phyloP scores from a whole-genome alignment of 2,888 invertebrate genomes.

The Apamea monoglypha region DNA sequence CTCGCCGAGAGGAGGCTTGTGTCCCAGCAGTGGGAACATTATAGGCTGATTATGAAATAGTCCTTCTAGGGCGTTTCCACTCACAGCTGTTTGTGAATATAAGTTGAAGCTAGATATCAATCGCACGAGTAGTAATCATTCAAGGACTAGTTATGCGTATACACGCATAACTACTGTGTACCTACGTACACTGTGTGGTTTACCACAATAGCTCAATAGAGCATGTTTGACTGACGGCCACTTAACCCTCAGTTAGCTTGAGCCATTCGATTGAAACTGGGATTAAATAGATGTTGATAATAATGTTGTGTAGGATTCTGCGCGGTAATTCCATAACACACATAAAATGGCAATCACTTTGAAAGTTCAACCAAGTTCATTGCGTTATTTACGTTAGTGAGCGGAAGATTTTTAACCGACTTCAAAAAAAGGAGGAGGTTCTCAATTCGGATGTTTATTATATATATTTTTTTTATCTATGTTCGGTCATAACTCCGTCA shows the following conservation, averaged over 20 bases:
- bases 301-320: background rate
- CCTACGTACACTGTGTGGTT: conserved; percentile 6
- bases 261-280: background rate
- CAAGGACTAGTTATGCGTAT: background rate
- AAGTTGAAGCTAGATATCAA: background rate
- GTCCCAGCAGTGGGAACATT: no score
- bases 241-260: background rate
- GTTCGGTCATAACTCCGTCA: no score
- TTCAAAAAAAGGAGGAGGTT: no score
- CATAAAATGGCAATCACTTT: background rate
- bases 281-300: background rate
- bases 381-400: background rate
- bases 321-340: background rate
- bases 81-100: background rate
- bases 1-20: no score
- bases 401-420: background rate
- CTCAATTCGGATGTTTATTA: no score
- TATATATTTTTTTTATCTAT: no score
- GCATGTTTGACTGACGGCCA: conserved; percentile 6
- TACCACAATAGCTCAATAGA: conserved; percentile 31
- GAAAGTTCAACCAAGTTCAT: background rate
- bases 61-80: background rate
- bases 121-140: background rate
- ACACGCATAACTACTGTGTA: no score
- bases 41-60: no score